Conservation (phyloP, 2,797 vertebrate species). For the Smutsia gigantea region DNA sequence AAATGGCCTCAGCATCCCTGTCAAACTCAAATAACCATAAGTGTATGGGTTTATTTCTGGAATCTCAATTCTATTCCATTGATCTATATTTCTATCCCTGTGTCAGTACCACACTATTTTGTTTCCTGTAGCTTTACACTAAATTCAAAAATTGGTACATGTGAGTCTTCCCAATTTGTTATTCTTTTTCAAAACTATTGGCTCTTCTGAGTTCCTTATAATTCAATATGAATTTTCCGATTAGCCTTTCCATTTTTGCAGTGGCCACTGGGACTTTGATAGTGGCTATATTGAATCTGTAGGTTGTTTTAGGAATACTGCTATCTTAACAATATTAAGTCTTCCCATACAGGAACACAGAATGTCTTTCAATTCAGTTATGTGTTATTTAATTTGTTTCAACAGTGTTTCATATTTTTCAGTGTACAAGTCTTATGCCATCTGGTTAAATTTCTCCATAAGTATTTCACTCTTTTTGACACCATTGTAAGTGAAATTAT, state of each 20-base stretch:
- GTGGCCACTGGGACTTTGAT: neutral
- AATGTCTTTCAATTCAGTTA: neutral
- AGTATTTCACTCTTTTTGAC: neutral
- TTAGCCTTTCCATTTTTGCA: neutral
- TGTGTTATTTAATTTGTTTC: neutral
- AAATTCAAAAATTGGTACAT: neutral
- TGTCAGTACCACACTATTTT: neutral
- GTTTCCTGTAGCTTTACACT: neutral
- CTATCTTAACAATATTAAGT: neutral
- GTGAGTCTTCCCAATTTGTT: neutral
- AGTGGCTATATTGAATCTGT: neutral
- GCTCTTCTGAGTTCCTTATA: neutral
- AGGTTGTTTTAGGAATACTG: neutral
- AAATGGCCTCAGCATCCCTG: neutral
- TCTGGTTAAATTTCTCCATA: neutral
- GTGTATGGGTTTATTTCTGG: neutral
- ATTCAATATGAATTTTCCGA: neutral
- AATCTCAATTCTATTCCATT: neutral
- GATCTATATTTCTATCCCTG: neutral
- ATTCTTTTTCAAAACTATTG: neutral
- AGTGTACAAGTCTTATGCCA: neutral
- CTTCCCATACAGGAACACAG: neutral
- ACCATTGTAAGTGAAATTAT: neutral
- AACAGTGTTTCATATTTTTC: neutral
- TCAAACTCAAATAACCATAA: neutral